phyloP scores from a whole-genome alignment of 2,113 vertebrate genomes.

The Daubentonia madagascariensis region DNA sequence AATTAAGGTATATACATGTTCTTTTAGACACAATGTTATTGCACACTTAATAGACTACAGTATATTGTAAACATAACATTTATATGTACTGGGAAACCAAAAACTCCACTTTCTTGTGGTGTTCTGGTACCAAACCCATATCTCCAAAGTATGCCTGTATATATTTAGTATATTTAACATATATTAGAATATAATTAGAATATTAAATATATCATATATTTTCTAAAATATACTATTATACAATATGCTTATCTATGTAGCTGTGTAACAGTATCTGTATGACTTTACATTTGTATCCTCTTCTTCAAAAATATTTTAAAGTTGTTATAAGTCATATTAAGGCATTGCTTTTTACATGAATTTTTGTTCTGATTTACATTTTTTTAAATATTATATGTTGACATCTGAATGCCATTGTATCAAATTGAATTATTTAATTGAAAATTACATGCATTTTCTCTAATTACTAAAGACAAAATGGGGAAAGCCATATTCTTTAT shows the following conservation, averaged over 20 bases:
- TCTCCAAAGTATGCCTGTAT: background rate
- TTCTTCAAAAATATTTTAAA: background rate
- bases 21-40: background rate
- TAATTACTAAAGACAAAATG: background rate
- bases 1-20: background rate
- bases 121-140: background rate
- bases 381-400: background rate
- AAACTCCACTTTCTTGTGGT: background rate
- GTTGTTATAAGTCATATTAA: background rate
- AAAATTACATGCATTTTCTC: background rate
- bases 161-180: background rate
- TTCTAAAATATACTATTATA: background rate
- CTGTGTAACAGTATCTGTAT: background rate
- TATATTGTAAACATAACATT: background rate
- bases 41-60: background rate
- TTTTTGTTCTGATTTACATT: background rate
- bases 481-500: background rate
- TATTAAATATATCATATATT: background rate
- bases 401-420: background rate
- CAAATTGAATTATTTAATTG: background rate
- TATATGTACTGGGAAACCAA: background rate
- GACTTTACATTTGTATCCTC: background rate
- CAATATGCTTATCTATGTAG: background rate
- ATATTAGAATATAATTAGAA: background rate
- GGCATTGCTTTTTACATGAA: background rate